phyloP scores from a whole-genome alignment of 1,140 invertebrate genomes.

The Saccostrea echinata region DNA sequence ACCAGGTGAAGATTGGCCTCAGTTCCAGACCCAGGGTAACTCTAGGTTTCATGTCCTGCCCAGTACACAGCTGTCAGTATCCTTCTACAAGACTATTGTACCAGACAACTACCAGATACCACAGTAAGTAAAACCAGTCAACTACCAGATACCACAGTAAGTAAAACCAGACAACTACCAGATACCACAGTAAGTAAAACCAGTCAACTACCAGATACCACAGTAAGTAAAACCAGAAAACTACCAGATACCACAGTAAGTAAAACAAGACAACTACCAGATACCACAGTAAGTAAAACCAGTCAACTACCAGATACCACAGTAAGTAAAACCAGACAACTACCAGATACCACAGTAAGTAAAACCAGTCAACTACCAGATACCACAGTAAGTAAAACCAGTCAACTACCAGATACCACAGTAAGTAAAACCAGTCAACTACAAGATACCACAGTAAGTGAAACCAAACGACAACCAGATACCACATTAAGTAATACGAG shows the following conservation, averaged over 20 bases:
- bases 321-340: no score
- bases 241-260: slow-evolving; percentile 83
- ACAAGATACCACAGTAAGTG: no score
- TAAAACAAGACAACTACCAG: not conserved
- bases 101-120: slow-evolving; percentile 88
- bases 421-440: no score
- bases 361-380: no score
- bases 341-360: no score
- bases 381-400: no score
- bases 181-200: slow-evolving; percentile 83
- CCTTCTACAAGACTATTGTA: slow-evolving; percentile 88
- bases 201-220: slow-evolving; percentile 86
- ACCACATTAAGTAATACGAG: no score
- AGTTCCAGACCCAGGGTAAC: slow-evolving; percentile 85
- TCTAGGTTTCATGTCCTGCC: slow-evolving; percentile 89
- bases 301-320: not conserved
- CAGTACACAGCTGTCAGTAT: slow-evolving; percentile 85
- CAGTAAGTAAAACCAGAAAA: slow-evolving; percentile 88
- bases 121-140: slow-evolving; percentile 70
- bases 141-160: slow-evolving; percentile 87
- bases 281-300: no score
- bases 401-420: no score
- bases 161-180: slow-evolving; percentile 88
- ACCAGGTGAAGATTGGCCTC: slow-evolving; percentile 88
- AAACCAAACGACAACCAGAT: no score